phyloP scores from a whole-genome alignment of 2,113 vertebrate genomes.

The Melanerpes aurifrons region DNA sequence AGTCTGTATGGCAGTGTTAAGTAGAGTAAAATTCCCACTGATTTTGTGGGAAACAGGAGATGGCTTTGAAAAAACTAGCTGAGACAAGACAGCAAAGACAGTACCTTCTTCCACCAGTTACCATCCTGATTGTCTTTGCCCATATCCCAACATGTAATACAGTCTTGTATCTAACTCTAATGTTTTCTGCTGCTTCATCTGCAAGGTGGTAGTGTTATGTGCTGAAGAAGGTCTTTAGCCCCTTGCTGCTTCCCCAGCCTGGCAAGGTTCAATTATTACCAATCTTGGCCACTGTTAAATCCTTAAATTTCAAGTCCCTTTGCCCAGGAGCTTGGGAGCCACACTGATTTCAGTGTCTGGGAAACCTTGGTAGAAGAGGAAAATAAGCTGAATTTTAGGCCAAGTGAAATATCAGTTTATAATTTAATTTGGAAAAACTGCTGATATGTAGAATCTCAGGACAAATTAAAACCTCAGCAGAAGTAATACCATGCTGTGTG shows the following conservation, averaged over 20 bases:
- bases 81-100: background rate
- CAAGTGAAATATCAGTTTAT: background rate
- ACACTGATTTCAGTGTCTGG: background rate
- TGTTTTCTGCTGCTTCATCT: background rate
- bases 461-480: constrained; percentile 64
- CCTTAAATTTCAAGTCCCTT: background rate
- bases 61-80: background rate
- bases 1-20: background rate
- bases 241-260: background rate
- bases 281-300: background rate
- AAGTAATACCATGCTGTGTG: constrained; percentile 47
- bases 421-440: constrained; percentile 45
- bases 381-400: background rate
- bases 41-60: background rate
- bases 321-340: background rate
- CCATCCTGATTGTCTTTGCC: background rate
- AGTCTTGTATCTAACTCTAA: background rate
- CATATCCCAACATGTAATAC: background rate
- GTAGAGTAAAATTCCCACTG: background rate
- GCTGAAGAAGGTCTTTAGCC: background rate
- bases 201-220: background rate
- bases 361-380: background rate
- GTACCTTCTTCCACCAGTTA: background rate
- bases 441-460: constrained; percentile 18
- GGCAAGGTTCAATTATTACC: background rate